Evolutionary conservation across 2,888 invertebrate species (phyloP).

Genomic region (Cerastis leucographa): DNA sequence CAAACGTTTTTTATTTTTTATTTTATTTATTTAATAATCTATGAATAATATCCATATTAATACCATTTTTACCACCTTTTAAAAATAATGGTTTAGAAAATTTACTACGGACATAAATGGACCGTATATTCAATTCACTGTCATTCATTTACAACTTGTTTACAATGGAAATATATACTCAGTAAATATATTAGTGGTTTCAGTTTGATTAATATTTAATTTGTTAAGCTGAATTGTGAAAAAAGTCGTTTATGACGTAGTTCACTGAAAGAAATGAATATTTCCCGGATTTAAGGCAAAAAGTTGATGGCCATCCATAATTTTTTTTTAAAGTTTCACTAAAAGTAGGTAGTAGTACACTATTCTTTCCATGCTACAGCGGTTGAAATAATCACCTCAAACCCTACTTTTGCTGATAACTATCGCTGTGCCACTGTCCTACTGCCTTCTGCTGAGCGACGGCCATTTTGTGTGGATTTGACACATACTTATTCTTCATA

Average conservation of each 20-base stretch:
- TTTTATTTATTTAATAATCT: no score
- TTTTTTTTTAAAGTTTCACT: not conserved
- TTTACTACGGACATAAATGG: not conserved
- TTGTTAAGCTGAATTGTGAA: no score
- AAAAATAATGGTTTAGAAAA: not conserved
- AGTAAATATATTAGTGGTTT: no score
- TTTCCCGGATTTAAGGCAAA: not conserved
- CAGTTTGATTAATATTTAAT: not conserved
- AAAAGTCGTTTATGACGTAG: not conserved
- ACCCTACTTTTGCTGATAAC: not conserved
- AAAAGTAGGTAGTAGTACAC: no score
- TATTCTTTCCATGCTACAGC: not conserved
- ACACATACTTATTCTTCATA: not conserved
- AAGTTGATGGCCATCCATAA: not conserved
- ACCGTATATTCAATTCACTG: not conserved
- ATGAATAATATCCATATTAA: no score
- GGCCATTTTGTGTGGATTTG: not conserved
- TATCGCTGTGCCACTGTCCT: not conserved
- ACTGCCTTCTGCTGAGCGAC: not conserved
- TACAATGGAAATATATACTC: no score
- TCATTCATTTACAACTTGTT: not conserved
- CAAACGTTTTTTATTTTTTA: no score
- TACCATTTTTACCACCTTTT: no score
- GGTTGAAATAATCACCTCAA: not conserved
- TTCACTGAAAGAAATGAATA: not conserved